Evolutionary conservation across 2,797 vertebrate species (phyloP), one percentile per base, ranked within the genome.

Genomic region (Simalia tracyae): DNA sequence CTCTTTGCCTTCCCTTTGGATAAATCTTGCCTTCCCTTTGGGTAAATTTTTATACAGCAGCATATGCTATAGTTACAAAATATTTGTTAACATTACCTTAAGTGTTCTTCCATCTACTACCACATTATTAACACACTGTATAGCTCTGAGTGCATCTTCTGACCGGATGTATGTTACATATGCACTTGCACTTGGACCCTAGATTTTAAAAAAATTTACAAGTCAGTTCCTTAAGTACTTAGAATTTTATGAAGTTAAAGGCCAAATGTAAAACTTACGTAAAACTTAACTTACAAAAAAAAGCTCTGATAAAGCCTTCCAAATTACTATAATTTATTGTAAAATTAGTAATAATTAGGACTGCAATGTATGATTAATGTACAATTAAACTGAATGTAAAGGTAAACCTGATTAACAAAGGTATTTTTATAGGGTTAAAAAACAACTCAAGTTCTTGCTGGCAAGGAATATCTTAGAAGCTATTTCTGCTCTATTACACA

Each of bases 71-170:
- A 81, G 76, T 84, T 66, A n/a, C 14, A 89, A 76, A 42, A 59
- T 36, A 61, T 50, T 5, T 7, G 68, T 81, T 81, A 93, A 90
- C 50, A 95, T 96, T 95, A 99, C 99, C 98, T 99, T 99, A 93
- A 99, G 98, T 95, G 99, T 99, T 98, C 99, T 98, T 96, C 99
- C 99, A 26, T 99, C 99, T 95, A 99, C 99, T 91, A 99, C 98
- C 96, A 99, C 99, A 90, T 99, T 99, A 98, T 99, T 99, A 95
- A 99, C 99, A 42, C 99, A 99, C 93, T 99, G 99, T 98, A 99
- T 99, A 96, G 99, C 99, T 98, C 99, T 98, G 95, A 99, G 98
- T 96, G 99, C 99, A 95, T 99, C 99, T 98, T 99, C 99, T 97
- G 99, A 99, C 95, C 99, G 98, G 92, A 99, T 98, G 96, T 99